Conservation (phyloP, 2,888 invertebrate genomes). For the Girardia tigrina region DNA sequence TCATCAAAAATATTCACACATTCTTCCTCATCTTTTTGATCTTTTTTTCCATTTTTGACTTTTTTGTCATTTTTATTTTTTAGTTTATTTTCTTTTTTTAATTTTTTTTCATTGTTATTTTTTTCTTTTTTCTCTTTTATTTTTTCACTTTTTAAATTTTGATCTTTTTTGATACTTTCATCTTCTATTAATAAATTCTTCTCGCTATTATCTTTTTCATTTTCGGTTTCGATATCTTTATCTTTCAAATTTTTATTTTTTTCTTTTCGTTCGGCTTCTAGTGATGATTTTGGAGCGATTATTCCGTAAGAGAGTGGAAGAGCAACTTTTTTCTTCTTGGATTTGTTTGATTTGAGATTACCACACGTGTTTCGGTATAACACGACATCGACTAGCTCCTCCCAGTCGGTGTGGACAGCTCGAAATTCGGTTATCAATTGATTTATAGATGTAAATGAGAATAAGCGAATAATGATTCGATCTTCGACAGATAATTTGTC, state of each 20-base stretch:
- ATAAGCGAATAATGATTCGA: not conserved
- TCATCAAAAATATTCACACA: not conserved
- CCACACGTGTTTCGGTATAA: not conserved
- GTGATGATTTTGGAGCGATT: too few species aligned
- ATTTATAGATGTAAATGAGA: not conserved
- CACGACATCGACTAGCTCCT: conserved; percentile 4
- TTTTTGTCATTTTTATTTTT: too few species aligned
- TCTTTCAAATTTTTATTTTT: too few species aligned
- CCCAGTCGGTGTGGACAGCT: not conserved
- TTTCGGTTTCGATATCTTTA: not conserved
- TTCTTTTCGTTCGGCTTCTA: too few species aligned
- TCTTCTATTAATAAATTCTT: not conserved
- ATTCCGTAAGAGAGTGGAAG: not conserved
- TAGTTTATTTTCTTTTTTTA: too few species aligned
- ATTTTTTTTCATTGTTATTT: not conserved
- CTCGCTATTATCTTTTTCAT: not conserved
- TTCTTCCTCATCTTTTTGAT: not conserved
- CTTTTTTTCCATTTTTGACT: too few species aligned
- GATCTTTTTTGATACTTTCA: not conserved
- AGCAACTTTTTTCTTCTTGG: not conserved
- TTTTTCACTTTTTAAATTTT: too few species aligned
- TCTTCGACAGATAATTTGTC: not conserved
- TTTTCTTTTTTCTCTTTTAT: not conserved
- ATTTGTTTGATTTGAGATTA: not conserved
- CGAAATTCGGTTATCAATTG: not conserved